Evolutionary conservation across 2,888 invertebrate genomes (phyloP).

Genomic region (Mythimna vitellina): DNA sequence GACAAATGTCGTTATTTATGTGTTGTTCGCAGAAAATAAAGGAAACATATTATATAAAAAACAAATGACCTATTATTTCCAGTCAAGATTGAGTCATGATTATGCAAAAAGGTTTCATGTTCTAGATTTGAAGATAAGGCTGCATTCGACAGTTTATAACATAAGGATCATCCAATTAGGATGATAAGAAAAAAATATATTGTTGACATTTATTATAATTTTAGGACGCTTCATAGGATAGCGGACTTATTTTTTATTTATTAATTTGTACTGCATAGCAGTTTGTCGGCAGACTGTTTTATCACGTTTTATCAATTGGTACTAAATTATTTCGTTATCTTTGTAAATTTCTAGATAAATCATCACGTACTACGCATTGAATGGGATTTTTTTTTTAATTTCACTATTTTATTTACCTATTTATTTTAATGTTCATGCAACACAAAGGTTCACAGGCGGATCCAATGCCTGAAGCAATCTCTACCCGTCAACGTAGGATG

Average conservation of each 20-base stretch:
- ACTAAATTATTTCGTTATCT: too few species aligned
- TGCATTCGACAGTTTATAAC: slow-evolving; percentile 6
- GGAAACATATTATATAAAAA: slow-evolving; percentile 4
- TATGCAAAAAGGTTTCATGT: slow-evolving; percentile 34
- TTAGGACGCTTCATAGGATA: neutral
- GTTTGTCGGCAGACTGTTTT: too few species aligned
- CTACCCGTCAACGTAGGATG: too few species aligned
- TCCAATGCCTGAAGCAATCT: too few species aligned
- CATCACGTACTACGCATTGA: neutral
- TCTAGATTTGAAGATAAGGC: slow-evolving; percentile 14
- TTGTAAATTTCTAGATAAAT: too few species aligned
- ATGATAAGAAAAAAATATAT: neutral
- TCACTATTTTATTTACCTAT: too few species aligned
- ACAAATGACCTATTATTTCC: slow-evolving; percentile 39
- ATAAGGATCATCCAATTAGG: neutral
- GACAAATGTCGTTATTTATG: slow-evolving; percentile 61
- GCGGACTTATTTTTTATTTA: neutral
- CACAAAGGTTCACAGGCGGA: too few species aligned
- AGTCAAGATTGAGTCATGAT: slow-evolving; percentile 46
- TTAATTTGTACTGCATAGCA: too few species aligned
- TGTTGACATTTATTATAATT: neutral
- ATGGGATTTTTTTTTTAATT: too few species aligned
- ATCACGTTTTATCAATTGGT: too few species aligned
- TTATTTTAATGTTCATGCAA: too few species aligned
- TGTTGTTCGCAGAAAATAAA: slow-evolving; percentile 48